Conservation (phyloP, 2,113 vertebrate genomes). For the Caretta caretta region DNA sequence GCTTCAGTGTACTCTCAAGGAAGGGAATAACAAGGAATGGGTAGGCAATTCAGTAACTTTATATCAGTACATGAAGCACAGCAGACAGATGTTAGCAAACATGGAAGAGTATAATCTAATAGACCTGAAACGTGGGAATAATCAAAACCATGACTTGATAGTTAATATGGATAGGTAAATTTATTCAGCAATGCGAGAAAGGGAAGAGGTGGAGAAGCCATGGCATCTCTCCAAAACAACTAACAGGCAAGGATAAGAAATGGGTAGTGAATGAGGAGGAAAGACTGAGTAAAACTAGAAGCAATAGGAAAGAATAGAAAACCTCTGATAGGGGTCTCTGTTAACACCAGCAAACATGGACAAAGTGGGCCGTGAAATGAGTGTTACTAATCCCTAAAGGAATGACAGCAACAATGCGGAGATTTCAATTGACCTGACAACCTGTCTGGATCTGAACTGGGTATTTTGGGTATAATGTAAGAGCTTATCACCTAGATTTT, state of each 20-base stretch:
- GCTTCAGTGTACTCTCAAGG: background rate
- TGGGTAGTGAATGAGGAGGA: background rate
- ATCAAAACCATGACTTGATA: background rate
- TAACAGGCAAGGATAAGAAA: background rate
- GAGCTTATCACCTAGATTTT: background rate
- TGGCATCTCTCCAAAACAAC: background rate
- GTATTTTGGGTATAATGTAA: background rate
- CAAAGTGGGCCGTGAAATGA: background rate
- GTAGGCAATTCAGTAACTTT: background rate
- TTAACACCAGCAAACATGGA: background rate
- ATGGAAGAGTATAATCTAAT: background rate
- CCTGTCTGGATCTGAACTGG: background rate
- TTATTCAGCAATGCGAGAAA: background rate
- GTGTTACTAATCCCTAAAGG: background rate
- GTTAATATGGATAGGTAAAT: background rate
- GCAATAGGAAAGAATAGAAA: background rate
- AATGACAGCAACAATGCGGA: background rate
- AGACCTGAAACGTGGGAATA: background rate
- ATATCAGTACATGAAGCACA: background rate
- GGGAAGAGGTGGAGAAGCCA: background rate
- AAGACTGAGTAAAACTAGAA: background rate
- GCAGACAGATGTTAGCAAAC: rapidly evolving
- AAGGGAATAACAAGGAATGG: background rate
- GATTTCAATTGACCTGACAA: background rate
- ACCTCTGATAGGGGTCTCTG: background rate